Evolutionary conservation across 2,888 invertebrate species (phyloP), one percentile per base, ranked within the genome.

Genomic region (Pollenia labialis): DNA sequence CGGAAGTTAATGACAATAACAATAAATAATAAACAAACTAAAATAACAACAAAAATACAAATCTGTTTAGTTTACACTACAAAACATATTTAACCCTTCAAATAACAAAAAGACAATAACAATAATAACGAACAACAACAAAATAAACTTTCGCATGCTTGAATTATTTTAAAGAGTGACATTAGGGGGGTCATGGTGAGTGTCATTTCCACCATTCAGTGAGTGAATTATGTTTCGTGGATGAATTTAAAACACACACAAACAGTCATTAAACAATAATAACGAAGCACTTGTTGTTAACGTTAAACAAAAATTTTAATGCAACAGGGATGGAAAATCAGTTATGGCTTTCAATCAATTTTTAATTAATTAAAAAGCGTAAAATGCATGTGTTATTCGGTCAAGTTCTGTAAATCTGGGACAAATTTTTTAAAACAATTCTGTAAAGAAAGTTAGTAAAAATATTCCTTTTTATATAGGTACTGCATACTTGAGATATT

Each of bases 1-100:
- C 74, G 81, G 81, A 82, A 82, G 62, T 54, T 2, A 64, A 62
- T 76, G 76, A 76, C 75, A 82, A 66, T 68, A 42, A 52, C 74
- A 75, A 68, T 42, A 58, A 56, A 48, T 40, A 16, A 40, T 8
- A 32, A 56, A 68, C 7, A 48, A 56, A 68, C 7, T 2, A 60
- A 60, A 62, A 69, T 42, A 69, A 80, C 42, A 69, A 79, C 16
- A 60, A 62, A 18, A 32, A 46, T 42, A 44, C 14, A 71, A 80
- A 80, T 72, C 64, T 62, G 23, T 71, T 79, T 50, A 42, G 44
- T 76, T 56, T 77, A 62, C 62, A 50, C 18, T 64, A 42, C 18
- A 50, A 54, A 72, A 74, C 56, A 58, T 44, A 23, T 74, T 58
- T 42, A 81, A 60, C 74, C 68, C 75, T 81, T 74, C n/a, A 81